phyloP scores from a whole-genome alignment of 2,888 invertebrate genomes.

The Drosophila kuntzei region DNA sequence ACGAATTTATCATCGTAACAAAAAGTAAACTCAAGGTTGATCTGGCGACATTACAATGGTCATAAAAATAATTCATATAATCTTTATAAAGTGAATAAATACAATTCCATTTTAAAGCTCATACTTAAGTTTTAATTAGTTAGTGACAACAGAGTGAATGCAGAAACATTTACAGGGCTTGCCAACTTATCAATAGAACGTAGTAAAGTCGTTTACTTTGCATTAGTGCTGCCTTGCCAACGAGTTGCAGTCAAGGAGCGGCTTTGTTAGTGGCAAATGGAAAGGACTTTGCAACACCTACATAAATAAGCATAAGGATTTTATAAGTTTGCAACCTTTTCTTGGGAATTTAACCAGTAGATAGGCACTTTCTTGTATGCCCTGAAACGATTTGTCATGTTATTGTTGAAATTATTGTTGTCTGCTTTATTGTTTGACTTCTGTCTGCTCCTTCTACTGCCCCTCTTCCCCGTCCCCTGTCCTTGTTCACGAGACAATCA shows the following conservation, averaged over 20 bases:
- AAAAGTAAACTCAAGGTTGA: slow-evolving; percentile 36
- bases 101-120: slow-evolving; percentile 1
- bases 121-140: slow-evolving; percentile 9
- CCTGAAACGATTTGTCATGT: slow-evolving; percentile 77
- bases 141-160: background rate
- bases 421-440: slow-evolving; percentile 80
- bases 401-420: slow-evolving; percentile 79
- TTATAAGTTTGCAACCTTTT: slow-evolving; percentile 23
- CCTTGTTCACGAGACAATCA: slow-evolving; percentile 20
- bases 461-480: background rate
- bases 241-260: slow-evolving; percentile 3
- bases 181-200: slow-evolving; percentile 33
- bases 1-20: slow-evolving; percentile 60
- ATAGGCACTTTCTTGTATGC: slow-evolving; percentile 51
- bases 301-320: slow-evolving; percentile 55
- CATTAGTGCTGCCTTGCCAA: slow-evolving; percentile 9
- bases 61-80: background rate
- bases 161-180: slow-evolving; percentile 5
- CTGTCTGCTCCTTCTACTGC: slow-evolving; percentile 60
- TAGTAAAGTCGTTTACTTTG: slow-evolving; percentile 6
- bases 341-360: slow-evolving; percentile 13
- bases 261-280: slow-evolving; percentile 51
- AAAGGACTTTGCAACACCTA: slow-evolving; percentile 50
- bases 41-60: background rate
- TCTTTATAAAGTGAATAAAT: background rate